Evolutionary conservation across 2,113 vertebrate species (phyloP), one percentile per base, ranked within the genome.

Genomic region (Circaetus cinerascens): DNA sequence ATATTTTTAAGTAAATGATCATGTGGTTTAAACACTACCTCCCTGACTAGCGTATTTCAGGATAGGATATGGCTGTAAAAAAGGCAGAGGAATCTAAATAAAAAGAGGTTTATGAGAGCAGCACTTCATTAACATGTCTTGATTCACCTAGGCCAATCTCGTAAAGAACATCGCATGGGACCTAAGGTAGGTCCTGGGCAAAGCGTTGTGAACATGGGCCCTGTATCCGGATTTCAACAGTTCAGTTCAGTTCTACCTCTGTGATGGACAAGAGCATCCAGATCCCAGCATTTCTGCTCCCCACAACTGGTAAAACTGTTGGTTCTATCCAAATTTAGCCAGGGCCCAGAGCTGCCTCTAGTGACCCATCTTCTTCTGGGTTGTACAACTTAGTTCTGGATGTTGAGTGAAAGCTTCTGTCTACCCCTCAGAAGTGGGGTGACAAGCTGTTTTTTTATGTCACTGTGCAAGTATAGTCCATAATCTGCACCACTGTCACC

Each of bases 1-100:
- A 46, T n/a, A 71, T 76, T 91, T 95, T 68, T 4, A 90, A 90
- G 59, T 57, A 62, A 94, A 73, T 41, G 21, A 26, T 68, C 7
- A 5, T 7, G 71, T 66, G 30, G 41, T 76, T 97, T 88, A 63
- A 91, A 79, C 15, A 45, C 10, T 32, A 29, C 32, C 48, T 60
- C 41, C 40, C 36, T 57, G n/a, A 30, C 30, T 30, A 64, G 23
- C 1, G 1, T 50, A 9, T 50, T 64, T 88, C 45, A 72, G 45
- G 30, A 30, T 3, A 86, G n/a, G 32, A 19, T 38, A 57, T 7
- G 59, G 59, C 46, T 34, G 36, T 60, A 45, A 66, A 55, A 88
- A 64, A 91, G 15, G 26, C 13, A 62, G 22, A 82, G 50, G 84
- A 68, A 75, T 45, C 41, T n/a, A 56, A 91, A 57, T 26, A n/a